Conservation (phyloP, 2,888 invertebrate genomes). For the Yponomeuta sedellus region DNA sequence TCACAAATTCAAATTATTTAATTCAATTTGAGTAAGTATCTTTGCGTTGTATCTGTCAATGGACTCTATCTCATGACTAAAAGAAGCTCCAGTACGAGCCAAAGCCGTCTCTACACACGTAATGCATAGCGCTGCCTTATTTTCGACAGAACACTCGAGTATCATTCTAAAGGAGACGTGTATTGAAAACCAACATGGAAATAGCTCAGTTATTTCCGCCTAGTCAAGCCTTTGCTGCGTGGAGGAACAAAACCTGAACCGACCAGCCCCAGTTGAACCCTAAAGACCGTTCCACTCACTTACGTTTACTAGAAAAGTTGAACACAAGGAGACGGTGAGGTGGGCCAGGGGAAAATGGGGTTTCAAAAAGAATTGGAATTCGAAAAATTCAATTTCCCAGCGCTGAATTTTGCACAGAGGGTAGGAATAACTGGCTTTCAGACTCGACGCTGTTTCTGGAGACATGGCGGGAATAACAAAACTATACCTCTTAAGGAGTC, state of each 20-base stretch:
- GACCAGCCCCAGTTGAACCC: background rate
- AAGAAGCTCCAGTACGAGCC: too few relatives aligned
- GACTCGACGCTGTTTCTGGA: slow-evolving; percentile 46
- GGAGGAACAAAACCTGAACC: slow-evolving; percentile 7
- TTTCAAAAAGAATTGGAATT: slow-evolving; percentile 48
- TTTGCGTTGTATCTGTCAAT: too few relatives aligned
- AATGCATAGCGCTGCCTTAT: background rate
- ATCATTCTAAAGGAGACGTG: slow-evolving; percentile 8
- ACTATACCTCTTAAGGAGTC: background rate
- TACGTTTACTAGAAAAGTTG: background rate
- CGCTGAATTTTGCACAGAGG: slow-evolving; percentile 64
- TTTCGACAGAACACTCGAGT: slow-evolving; percentile 34
- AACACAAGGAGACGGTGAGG: background rate
- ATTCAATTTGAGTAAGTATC: too few relatives aligned
- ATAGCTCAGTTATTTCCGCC: slow-evolving; percentile 12
- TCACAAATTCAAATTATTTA: too few relatives aligned
- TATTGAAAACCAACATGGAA: slow-evolving; percentile 13
- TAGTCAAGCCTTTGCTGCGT: slow-evolving; percentile 12
- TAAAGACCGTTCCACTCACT: background rate
- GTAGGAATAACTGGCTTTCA: slow-evolving; percentile 58
- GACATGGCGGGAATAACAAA: slow-evolving; percentile 18
- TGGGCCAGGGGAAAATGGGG: slow-evolving; percentile 3
- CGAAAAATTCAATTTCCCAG: slow-evolving; percentile 71
- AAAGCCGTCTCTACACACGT: background rate
- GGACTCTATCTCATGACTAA: too few relatives aligned